Evolutionary conservation across 2,888 invertebrate species (phyloP).

Genomic region (Folsomia candida): DNA sequence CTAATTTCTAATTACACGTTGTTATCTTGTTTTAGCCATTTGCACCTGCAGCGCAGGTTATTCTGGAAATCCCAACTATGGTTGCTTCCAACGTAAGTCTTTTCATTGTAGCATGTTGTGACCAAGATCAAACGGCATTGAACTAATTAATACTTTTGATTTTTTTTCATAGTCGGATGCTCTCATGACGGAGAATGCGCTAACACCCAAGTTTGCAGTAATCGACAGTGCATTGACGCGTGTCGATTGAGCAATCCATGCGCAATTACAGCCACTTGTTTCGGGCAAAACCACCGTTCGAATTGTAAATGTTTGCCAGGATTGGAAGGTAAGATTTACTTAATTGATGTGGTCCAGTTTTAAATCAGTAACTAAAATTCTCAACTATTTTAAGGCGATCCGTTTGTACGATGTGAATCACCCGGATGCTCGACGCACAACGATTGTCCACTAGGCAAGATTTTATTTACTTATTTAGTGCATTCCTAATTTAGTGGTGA

Average conservation of each 20-base stretch:
- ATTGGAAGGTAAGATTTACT: conserved; percentile 15
- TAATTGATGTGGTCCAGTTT: not conserved
- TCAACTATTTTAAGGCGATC: conserved; percentile 63
- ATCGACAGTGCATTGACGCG: conserved; percentile 76
- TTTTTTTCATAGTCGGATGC: conserved; percentile 65
- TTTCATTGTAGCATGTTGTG: too few species aligned
- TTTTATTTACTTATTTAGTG: too few species aligned
- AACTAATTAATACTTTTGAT: not conserved
- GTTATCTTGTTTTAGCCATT: conserved; percentile 20
- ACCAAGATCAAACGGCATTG: too few species aligned
- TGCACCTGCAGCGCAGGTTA: conserved; percentile 63
- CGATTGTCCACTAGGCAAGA: conserved; percentile 65
- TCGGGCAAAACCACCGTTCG: conserved; percentile 74
- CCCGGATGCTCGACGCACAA: conserved; percentile 74
- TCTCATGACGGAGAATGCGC: conserved; percentile 77
- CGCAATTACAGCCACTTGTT: conserved; percentile 79
- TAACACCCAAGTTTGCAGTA: conserved; percentile 76
- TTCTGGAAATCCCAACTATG: conserved; percentile 79
- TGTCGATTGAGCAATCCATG: conserved; percentile 78
- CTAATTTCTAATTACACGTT: not conserved
- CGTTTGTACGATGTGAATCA: conserved; percentile 72
- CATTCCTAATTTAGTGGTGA: not conserved
- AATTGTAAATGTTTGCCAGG: conserved; percentile 70
- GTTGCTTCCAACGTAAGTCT: conserved; percentile 69
- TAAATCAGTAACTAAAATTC: conserved; percentile 60